Evolutionary conservation across 37 sponge, comb jelly and placozoan genomes (phyloP), one percentile per base, ranked within the genome.

Genomic region (Diacarnus erythraeanus): DNA sequence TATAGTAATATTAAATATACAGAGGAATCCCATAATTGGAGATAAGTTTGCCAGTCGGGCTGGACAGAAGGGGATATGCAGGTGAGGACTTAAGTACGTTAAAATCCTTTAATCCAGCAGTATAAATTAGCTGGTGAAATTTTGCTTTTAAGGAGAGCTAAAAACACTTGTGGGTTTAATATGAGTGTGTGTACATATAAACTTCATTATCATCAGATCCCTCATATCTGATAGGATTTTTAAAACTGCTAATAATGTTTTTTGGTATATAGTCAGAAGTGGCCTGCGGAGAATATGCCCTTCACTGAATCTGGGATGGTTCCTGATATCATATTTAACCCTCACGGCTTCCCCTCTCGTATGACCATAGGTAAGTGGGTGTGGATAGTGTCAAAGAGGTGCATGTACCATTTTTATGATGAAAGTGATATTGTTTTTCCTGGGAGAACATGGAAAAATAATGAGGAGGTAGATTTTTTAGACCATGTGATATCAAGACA

Each of bases 1-100:
- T n/a, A n/a, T n/a, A n/a, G n/a, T n/a, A n/a, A n/a, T n/a, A n/a
- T n/a, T 63, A 25, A 23, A 27, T 6, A 12, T 63, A 27, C 67
- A 95, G 90, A 80, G 99, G 72, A 93, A 94, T 60, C 92, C 94
- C 3, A 87, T 87, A 12, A 96, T 98, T 67, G 96, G 99, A 70
- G 99, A 98, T 79, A 98, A 98, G 76, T 96, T 98, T 80, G 88
- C 99, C 25, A 98, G 96, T 78, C 78, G 99, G 23, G 93, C 94
- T 70, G 99, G 99, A n/a, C 99, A 98, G 79, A 98, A 98, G 76
- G 99, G 99, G 56, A 87, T 98, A 2, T 96, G 96, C 71, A 90
- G 92, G 84, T 83, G 56, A 59, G 59, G 64, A 63, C 30, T 23
- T 6, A 47, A 15, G 51, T 47, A 47, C 12, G n/a, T n/a, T n/a